Conservation (phyloP, 2,113 vertebrate species). For the Collichthys lucidus region DNA sequence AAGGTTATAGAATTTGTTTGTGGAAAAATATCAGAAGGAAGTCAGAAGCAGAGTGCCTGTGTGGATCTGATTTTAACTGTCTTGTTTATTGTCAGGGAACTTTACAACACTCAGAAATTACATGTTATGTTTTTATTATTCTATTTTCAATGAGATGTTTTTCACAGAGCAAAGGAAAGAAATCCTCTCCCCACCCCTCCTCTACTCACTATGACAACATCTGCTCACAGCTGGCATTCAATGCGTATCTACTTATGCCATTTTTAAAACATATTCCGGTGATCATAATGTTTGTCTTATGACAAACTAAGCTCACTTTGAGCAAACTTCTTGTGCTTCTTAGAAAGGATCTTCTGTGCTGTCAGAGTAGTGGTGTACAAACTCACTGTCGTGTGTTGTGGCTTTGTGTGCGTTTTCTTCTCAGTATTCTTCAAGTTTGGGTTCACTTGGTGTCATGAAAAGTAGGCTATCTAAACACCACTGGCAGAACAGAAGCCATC, state of each 20-base stretch:
- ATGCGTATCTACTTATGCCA: background rate
- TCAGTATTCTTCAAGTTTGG: background rate
- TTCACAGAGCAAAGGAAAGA: background rate
- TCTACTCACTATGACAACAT: conserved; percentile 2
- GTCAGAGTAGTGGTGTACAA: no score
- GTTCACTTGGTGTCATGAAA: background rate
- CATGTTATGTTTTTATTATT: no score
- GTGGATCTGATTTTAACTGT: background rate
- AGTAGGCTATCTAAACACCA: conserved; percentile 15
- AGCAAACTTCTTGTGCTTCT: background rate
- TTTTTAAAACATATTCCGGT: background rate
- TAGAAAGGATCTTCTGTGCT: background rate
- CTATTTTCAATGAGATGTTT: no score
- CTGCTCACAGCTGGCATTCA: conserved; percentile 15
- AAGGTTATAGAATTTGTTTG: background rate
- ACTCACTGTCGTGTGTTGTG: no score
- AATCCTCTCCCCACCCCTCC: background rate
- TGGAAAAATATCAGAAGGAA: background rate
- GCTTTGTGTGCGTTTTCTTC: background rate
- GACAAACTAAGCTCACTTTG: background rate
- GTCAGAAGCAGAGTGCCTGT: background rate
- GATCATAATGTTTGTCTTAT: background rate
- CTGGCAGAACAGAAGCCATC: conserved; percentile 24
- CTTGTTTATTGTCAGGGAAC: background rate
- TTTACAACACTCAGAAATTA: background rate